A percentile compares a stretch with the other conserved stretches of the same genome.
Conservation (phyloP, 2,888 invertebrate genomes). For the Abrostola triplasia region DNA sequence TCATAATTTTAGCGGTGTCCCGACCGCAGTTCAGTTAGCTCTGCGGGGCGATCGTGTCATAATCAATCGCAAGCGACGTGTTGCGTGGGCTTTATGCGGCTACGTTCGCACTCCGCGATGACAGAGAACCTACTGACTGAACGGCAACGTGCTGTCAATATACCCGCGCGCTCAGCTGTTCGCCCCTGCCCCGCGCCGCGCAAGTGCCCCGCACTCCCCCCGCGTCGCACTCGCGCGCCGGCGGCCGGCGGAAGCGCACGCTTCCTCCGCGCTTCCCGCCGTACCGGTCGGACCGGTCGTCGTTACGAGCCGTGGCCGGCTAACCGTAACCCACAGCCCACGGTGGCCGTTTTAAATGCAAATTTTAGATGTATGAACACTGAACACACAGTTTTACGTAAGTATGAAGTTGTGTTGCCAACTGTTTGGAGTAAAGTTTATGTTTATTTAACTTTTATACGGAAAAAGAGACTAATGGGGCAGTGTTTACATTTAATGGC, state of each 20-base stretch:
- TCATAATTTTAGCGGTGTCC: conserved; percentile 86
- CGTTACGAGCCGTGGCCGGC: conserved; percentile 53
- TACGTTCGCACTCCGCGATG: conserved; percentile 83
- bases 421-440: conserved; percentile 38
- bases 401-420: conserved; percentile 36
- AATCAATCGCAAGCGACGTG: conserved; percentile 72
- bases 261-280: conserved; percentile 38
- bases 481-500: conserved; percentile 28
- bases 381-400: conserved; percentile 50
- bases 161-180: conserved; percentile 89
- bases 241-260: conserved; percentile 49
- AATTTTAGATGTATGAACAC: conserved; percentile 59
- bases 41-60: conserved; percentile 84
- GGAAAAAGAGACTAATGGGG: conserved; percentile 25
- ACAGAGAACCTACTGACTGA: conserved; percentile 88
- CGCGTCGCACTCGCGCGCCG: conserved; percentile 66
- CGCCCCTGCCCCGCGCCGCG: conserved; percentile 77
- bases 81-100: conserved; percentile 69
- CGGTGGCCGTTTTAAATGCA: conserved; percentile 62
- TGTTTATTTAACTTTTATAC: conserved; percentile 43
- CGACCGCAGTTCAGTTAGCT: conserved; percentile 82
- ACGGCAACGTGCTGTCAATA: conserved; percentile 89
- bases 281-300: conserved; percentile 47
- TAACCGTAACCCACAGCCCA: conserved; percentile 61
- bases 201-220: conserved; percentile 71